Evolutionary conservation across 2,797 vertebrate species (phyloP), one percentile per base, ranked within the genome.

Genomic region (Coluber constrictor): DNA sequence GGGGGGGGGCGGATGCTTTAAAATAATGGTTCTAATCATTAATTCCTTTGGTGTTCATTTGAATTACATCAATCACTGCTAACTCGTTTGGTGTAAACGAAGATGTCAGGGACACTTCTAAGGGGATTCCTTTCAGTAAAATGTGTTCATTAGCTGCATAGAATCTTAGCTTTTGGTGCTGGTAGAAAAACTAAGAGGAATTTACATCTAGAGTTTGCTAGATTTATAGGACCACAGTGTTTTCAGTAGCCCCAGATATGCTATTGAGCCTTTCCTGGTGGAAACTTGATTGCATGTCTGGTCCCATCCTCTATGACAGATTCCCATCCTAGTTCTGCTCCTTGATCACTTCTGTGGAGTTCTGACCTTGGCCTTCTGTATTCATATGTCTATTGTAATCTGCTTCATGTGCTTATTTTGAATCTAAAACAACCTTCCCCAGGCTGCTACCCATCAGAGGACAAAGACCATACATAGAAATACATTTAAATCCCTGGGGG

Each of bases 11-110:
- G 94, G 96, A 96, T 96, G 92, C 93, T 96, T 96, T 96, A 96
- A 97, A 96, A 97, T 97, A 97, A 97, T 96, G 95, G 94, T 91
- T 94, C 88, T 97, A 97, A 97, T 96, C 95, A 97, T 97, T 97
- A 97, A 96, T 97, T 97, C 96, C 95, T 97, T 96, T 96, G 95
- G 96, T 95, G 95, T 96, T 96, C 89, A 0, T 94, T 95, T 94
- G 88, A 97, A 96, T 95, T 94, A 93, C 96, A 97, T 97, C 96
- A 96, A 96, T 97, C 96, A 97, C 96, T 95, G 93, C 96, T 96
- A 97, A 97, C 96, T 96, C 96, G 93, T 96, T 96, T 96, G 95
- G 95, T 97, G 96, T 96, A 97, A 97, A 97, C 96, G 94, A 94
- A 93, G 94, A 96, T 96, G 96, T 96, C 96, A 96, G 93, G 92